Evolutionary conservation across 1,140 invertebrate species (phyloP), one percentile per base, ranked within the genome.

Genomic region (Drosophila rhopaloa): DNA sequence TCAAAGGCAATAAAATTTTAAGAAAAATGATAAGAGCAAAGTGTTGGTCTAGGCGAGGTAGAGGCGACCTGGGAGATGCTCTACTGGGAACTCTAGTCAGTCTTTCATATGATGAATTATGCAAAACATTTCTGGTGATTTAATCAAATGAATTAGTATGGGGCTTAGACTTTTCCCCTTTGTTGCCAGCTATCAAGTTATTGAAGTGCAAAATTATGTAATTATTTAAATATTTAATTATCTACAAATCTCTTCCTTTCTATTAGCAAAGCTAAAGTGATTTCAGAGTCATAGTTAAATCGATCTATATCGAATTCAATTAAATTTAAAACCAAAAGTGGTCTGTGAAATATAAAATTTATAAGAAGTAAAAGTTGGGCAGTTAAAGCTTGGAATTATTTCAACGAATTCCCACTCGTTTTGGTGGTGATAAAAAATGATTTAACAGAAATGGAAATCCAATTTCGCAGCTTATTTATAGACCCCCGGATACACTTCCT

Each of bases 1-100:
- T 85, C 81, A 85, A 85, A 59, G 62, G 60, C 78, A 81, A 78
- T 75, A 75, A 62, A 81, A 77, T 71, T 71, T 76, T 76, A 61
- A 77, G 44, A 77, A 48, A 70, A 70, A 60, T 68, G 53, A 59
- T 68, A 54, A 54, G 51, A 44, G 19, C 44, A 24, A 27, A 71
- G 44, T 71, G 51, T 35, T 40, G 37, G 43, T 58, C 44, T 50
- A 24, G 50, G 35, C 66, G 43, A 32, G 14, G 16, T 9, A 9
- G 37, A 14, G 5, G 13, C 44, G 53, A 72, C 43, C 29, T 11
- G 65, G 53, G 11, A 50, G 24, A 58, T 58, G 44, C 67, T 29
- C 67, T 71, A 14, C 7, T 11, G 29, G 38, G 38, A 67, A n/a
- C 16, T 35, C n/a, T 13, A 29, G 24, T n/a, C 11, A 47, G 57